Base-by-base conservation (phyloP, 1,140 invertebrate genomes). In the Oppia nitens region DNA sequence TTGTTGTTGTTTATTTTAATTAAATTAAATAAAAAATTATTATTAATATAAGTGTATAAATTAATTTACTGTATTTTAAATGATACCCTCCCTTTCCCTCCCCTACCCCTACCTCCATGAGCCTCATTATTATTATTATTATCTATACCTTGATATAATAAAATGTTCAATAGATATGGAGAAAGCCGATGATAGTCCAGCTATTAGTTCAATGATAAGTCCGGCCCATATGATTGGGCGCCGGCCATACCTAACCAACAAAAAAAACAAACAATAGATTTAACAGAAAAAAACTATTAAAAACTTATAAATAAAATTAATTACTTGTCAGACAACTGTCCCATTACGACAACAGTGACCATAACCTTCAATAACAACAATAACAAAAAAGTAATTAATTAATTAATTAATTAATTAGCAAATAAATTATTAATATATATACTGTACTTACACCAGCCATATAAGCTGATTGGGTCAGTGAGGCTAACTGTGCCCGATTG, bases 371-470 rank as follows among this genome's bases (percentile, higher is more conserved):
- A n/a, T n/a, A n/a, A n/a, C n/a, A n/a, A n/a, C n/a, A n/a, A n/a
- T n/a, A n/a, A n/a, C n/a, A n/a, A n/a, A n/a, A n/a, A n/a, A n/a
- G n/a, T n/a, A n/a, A n/a, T n/a, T n/a, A n/a, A n/a, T n/a, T n/a
- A n/a, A n/a, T n/a, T n/a, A n/a, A n/a, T n/a, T n/a, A n/a, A n/a
- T n/a, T n/a, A n/a, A n/a, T n/a, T n/a, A n/a, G n/a, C n/a, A n/a
- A n/a, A n/a, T n/a, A n/a, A n/a, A n/a, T n/a, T n/a, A n/a, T n/a
- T n/a, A n/a, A n/a, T n/a, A n/a, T n/a, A n/a, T n/a, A n/a, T n/a
- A n/a, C n/a, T n/a, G n/a, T n/a, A n/a, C n/a, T n/a, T n/a, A 85
- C 83, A 60, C 87, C 87, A 61, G 82, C 71, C 84, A 90, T 88
- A 68, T 86, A 87, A 45, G 87, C 66, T 1, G 84, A 78, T 68